A percentile compares a stretch with the other conserved stretches of the same genome.
These are phyloP conservation scores for Epizoanthus scotinus DNA, from an alignment of 92 coral and sea anemone species.

Conservation along the genomic window DNA sequence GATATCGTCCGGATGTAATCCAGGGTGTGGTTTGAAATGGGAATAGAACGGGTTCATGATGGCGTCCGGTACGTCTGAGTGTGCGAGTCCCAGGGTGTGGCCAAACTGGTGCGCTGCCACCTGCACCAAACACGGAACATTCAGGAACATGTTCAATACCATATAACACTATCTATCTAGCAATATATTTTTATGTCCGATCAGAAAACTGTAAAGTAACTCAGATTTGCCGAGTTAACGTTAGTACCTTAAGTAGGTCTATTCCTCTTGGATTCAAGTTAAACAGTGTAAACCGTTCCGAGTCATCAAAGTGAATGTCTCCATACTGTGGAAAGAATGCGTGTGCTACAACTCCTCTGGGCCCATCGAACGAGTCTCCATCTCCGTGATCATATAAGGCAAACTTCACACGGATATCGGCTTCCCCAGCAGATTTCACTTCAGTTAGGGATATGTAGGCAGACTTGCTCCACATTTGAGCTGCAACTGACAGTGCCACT, in stretches of 20 bases:
- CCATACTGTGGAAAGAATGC: slow-evolving; percentile 18
- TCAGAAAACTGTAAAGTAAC: too few relatives aligned
- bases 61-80: slow-evolving; percentile 16
- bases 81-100: slow-evolving; percentile 1
- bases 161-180: too few relatives aligned
- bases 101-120: slow-evolving; percentile 9
- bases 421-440: not conserved
- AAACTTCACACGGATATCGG: slow-evolving; percentile 12
- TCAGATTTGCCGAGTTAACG: not conserved
- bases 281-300: slow-evolving; percentile 10
- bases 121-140: not conserved
- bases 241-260: slow-evolving; percentile 4
- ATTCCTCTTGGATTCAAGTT: not conserved
- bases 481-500: slow-evolving; percentile 6
- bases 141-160: not conserved
- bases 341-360: not conserved
- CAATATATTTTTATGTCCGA: too few relatives aligned
- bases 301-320: slow-evolving; percentile 17
- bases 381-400: slow-evolving; percentile 12
- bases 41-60: slow-evolving; percentile 14
- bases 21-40: not conserved
- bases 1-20: not conserved
- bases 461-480: not conserved
- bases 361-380: slow-evolving; percentile 1
- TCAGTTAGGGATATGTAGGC: not conserved